Evolutionary conservation across 2,113 vertebrate genomes (phyloP), one percentile per base, ranked within the genome.

Genomic region (Thalassarche chlororhynchos): DNA sequence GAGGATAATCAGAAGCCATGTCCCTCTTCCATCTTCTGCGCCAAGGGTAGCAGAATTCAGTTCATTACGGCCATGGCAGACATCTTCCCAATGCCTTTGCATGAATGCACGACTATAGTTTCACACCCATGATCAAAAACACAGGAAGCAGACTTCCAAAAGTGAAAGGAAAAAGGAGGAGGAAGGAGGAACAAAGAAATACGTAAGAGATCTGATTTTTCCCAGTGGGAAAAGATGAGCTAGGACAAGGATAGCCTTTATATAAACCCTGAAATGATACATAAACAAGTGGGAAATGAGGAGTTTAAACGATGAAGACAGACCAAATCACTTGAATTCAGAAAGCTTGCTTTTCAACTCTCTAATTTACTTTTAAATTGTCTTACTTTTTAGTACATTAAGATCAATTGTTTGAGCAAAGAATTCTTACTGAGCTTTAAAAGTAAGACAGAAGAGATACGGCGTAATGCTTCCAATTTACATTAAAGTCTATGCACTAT

Each of bases 401-500:
- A 86, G 60, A 94, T 84, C 80, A 93, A 93, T 61, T 93, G 76
- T 92, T 84, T 72, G 44, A 96, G 71, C 65, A 83, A 89, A 91
- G 74, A 85, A 87, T 84, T 95, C 57, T 82, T 96, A 66, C 74
- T 66, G 25, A 96, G 81, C 34, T 93, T 94, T 96, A 80, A 91
- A 96, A 96, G 87, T 87, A 82, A 90, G 88, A 89, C 36, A 92
- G 90, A 91, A 84, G 80, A 92, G 70, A 89, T 89, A 87, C 12
- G 32, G 82, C 1, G 1, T 86, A 95, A 97, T 86, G 84, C 79
- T 96, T 94, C 93, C 84, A 95, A 96, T 94, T 97, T 96, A 96
- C 93, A 96, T 96, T 96, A 62, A 96, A 74, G 24, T 72, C 75
- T 96, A 76, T 91, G 89, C 70, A 89, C 66, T 87, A 94, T 96